Base-by-base conservation (phyloP, 2,888 invertebrate species). In the Germaria angustata region DNA sequence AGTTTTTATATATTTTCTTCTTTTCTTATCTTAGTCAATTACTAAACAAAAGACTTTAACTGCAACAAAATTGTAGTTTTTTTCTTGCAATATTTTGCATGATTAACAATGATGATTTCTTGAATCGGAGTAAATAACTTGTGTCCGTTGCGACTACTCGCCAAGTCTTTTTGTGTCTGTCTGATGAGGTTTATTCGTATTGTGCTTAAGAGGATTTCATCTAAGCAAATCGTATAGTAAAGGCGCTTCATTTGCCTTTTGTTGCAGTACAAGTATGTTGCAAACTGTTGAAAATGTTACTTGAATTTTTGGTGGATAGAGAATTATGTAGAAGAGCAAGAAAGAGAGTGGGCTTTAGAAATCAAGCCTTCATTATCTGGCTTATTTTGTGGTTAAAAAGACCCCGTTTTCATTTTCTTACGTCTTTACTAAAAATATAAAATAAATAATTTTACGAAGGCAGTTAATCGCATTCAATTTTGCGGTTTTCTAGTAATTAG, bases 381-480 rank as follows among this genome's bases (percentile, higher is more conserved):
- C 57, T 66, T 72, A 59, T 59, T 57, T 61, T 68, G 79, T 59
- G 79, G 79, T 80, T 72, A 34, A 44, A n/a, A n/a, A n/a, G n/a
- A n/a, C n/a, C n/a, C n/a, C n/a, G 17, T 59, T 32, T 44, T 24
- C n/a, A 15, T 17, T 68, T 20, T 6, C 1, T n/a, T 49, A 0
- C 36, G 20, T 15, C 15, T 22, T 24, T 9, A 13, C 28, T 34
- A 11, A 20, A 53, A 46, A 51, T 5, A 28, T 28, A 5, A 69
- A 77, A 69, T 63, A 53, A 41, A 44, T 53, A 36, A 36, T 53
- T 53, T 20, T 17, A 39, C 1, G 4, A 39, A 75, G 11, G 44
- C 44, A 82, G n/a, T n/a, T n/a, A 82, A 79, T 75, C 82, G 79
- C 65, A 75, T 82, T 82, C 79, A 59, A 75, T 63, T 79, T 82